A percentile compares a stretch with the other conserved stretches of the same genome.
phyloP scores from a whole-genome alignment of 2,888 invertebrate species.

The Neoscelio sp. region DNA sequence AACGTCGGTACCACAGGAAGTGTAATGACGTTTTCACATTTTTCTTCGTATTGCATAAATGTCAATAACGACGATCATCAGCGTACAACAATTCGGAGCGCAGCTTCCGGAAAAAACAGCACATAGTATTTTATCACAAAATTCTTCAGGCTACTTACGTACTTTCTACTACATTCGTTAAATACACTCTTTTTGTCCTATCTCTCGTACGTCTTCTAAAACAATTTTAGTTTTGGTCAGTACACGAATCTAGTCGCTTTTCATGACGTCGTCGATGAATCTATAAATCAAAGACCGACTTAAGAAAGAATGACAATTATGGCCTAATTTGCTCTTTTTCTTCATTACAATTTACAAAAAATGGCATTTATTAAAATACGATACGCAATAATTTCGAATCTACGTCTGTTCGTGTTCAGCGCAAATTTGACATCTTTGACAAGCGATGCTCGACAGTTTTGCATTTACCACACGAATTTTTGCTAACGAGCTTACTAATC shows the following conservation, averaged over 20 bases:
- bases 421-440: not conserved
- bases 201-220: slow-evolving; percentile 65
- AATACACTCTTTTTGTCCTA: slow-evolving; percentile 45
- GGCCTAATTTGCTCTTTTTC: not conserved
- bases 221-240: slow-evolving; percentile 63
- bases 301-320: slow-evolving; percentile 39
- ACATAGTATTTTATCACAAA: slow-evolving; percentile 65
- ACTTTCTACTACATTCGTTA: slow-evolving; percentile 43
- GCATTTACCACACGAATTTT: slow-evolving; percentile 21
- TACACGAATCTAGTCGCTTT: slow-evolving; percentile 51
- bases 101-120: slow-evolving; percentile 61
- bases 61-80: slow-evolving; percentile 52
- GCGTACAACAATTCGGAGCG: slow-evolving; percentile 61
- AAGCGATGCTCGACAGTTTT: not conserved
- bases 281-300: slow-evolving; percentile 60
- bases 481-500: slow-evolving; percentile 51
- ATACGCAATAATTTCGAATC: too few species aligned
- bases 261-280: slow-evolving; percentile 59
- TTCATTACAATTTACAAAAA: slow-evolving; percentile 3
- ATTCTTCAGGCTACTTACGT: slow-evolving; percentile 53
- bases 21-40: slow-evolving; percentile 19
- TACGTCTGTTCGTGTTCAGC: not conserved
- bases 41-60: slow-evolving; percentile 34
- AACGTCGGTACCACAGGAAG: slow-evolving; percentile 1
- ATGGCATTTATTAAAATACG: too few species aligned